phyloP scores from a whole-genome alignment of 1,140 invertebrate genomes.

The Leucophenga varia region DNA sequence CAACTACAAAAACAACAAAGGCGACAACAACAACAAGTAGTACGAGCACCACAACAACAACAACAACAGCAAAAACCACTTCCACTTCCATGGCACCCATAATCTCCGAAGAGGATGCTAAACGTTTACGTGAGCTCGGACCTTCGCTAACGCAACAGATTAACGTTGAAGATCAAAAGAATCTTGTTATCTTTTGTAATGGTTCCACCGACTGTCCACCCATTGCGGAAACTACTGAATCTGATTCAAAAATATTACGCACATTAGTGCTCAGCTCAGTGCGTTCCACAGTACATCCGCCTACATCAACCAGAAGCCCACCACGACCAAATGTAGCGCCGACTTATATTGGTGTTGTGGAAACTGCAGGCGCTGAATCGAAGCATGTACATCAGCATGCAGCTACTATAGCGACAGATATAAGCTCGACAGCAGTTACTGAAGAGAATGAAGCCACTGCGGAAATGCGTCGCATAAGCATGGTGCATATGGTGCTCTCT shows the following conservation, averaged over 20 bases:
- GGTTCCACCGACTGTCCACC: constrained; percentile 31
- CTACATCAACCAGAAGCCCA: constrained; percentile 18
- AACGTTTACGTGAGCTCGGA: constrained; percentile 34
- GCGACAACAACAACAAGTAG: constrained; percentile 17
- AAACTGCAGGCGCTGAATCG: constrained; percentile 21
- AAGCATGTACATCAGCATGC: background rate
- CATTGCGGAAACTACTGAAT: constrained; percentile 28
- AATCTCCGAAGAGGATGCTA: constrained; percentile 39
- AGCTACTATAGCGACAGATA: constrained; percentile 13
- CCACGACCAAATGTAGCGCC: too few relatives aligned
- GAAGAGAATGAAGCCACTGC: constrained; percentile 57
- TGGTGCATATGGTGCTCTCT: constrained; percentile 62
- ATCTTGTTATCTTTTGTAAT: constrained; percentile 48
- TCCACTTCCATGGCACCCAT: background rate
- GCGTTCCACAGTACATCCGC: constrained; percentile 39
- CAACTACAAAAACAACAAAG: constrained; percentile 22
- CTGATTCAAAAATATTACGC: constrained; percentile 30
- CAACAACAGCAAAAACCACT: constrained; percentile 12
- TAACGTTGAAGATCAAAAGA: constrained; percentile 44
- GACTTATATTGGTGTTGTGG: constrained; percentile 33
- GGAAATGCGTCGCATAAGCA: constrained; percentile 60
- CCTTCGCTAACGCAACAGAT: constrained; percentile 40
- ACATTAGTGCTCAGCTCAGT: constrained; percentile 43
- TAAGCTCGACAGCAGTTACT: constrained; percentile 50
- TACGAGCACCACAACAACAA: constrained; percentile 11